Evolutionary conservation across 2,113 vertebrate species (phyloP).

Genomic region (Garra rufa): DNA sequence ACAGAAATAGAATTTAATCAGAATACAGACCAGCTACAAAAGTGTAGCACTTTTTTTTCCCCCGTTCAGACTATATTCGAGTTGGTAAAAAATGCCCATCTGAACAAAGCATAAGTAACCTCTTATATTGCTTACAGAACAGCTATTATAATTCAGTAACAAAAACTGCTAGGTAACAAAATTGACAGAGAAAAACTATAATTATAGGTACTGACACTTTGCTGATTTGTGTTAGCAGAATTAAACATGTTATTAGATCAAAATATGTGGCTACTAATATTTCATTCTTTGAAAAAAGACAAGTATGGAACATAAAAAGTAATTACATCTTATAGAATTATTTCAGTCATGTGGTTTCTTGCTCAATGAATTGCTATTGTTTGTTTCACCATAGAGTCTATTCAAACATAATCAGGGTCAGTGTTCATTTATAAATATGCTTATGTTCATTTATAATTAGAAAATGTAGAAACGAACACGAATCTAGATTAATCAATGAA

Average conservation of each 20-base stretch:
- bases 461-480: not conserved
- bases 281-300: not conserved
- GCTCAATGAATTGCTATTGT: too few relatives aligned
- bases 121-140: not conserved
- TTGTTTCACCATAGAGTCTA: not conserved
- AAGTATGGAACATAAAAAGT: not conserved
- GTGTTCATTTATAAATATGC: not conserved
- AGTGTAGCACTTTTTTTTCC: not conserved
- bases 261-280: not conserved
- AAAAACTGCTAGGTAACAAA: constrained; percentile 1
- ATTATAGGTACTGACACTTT: not conserved
- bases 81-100: not conserved
- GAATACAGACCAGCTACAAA: not conserved
- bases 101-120: not conserved
- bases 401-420: not conserved
- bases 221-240: constrained; percentile 5
- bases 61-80: not conserved
- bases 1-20: not conserved
- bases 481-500: not conserved
- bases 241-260: constrained; percentile 9
- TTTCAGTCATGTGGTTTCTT: constrained; percentile 7
- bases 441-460: not conserved
- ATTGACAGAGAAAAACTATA: not conserved
- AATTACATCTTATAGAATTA: constrained; percentile 19
- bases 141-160: not conserved